Evolutionary conservation across 1,140 invertebrate genomes (phyloP).

Genomic region (Dendroctonus ponderosae): DNA sequence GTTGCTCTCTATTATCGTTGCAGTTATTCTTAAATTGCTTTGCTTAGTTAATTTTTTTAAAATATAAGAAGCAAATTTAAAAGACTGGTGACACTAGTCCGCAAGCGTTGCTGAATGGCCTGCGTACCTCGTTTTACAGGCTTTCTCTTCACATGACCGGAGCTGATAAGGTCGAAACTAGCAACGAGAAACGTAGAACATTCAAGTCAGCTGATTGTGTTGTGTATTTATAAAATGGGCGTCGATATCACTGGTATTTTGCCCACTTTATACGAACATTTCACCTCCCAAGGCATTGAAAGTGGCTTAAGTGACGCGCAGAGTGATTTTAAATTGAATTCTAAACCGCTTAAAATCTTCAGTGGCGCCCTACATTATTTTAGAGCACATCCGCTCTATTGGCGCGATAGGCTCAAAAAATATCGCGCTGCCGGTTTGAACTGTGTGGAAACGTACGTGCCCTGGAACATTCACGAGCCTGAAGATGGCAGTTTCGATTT

Average conservation of each 20-base stretch:
- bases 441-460: conserved; percentile 89
- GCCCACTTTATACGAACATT: conserved; percentile 46
- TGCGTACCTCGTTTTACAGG: too few relatives aligned
- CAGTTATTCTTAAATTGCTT: too few relatives aligned
- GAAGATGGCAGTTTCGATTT: conserved; percentile 58
- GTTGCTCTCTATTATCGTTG: too few relatives aligned
- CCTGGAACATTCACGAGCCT: conserved; percentile 90
- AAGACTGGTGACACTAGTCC: too few relatives aligned
- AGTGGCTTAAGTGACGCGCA: conserved; percentile 39
- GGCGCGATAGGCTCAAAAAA: conserved; percentile 61
- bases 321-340: conserved; percentile 44
- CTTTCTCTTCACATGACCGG: too few relatives aligned
- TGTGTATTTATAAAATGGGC: conserved; percentile 1
- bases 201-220: neutral
- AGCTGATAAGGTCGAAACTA: too few relatives aligned
- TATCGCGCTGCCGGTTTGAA: conserved; percentile 83
- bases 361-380: conserved; percentile 90
- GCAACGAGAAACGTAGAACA: too few relatives aligned
- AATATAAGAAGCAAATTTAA: too few relatives aligned
- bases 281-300: conserved; percentile 41
- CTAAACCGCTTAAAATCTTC: conserved; percentile 42
- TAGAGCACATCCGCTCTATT: conserved; percentile 68
- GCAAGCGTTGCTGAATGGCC: too few relatives aligned
- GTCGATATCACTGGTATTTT: conserved; percentile 16
- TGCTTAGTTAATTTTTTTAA: too few relatives aligned